Conservation (phyloP, 2,888 invertebrate genomes). For the Mythimna loreyi region DNA sequence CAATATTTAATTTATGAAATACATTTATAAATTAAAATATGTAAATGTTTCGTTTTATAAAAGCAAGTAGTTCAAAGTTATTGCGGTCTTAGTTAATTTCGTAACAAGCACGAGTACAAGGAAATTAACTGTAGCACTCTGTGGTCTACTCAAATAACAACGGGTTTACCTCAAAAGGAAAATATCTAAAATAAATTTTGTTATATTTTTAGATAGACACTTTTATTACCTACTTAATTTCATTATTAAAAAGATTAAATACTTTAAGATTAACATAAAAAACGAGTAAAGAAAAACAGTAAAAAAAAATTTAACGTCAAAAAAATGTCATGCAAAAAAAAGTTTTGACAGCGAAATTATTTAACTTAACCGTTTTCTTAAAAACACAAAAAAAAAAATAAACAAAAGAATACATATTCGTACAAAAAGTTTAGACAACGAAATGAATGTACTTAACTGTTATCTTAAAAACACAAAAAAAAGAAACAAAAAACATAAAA, state of each 20-base stretch:
- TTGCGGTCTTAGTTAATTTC: slow-evolving; percentile 45
- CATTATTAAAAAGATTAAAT: not conserved
- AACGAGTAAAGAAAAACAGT: not conserved
- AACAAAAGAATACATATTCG: not conserved
- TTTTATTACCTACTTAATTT: not conserved
- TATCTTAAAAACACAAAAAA: not conserved
- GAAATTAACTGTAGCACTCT: slow-evolving; percentile 50
- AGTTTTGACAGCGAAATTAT: not conserved
- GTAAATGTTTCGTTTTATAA: not conserved
- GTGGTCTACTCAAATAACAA: slow-evolving; percentile 63
- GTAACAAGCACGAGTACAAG: slow-evolving; percentile 42
- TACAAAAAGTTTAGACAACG: not conserved
- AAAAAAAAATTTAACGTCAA: not conserved
- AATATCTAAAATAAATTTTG: not conserved
- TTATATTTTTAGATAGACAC: not conserved
- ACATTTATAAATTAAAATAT: not conserved
- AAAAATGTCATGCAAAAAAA: too few species aligned
- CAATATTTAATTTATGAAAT: not conserved
- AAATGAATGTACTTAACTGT: not conserved
- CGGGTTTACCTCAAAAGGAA: slow-evolving; percentile 24
- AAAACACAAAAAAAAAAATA: not conserved
- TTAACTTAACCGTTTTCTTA: not conserved
- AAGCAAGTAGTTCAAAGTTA: slow-evolving; percentile 4
- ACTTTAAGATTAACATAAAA: not conserved
- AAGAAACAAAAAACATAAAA: not conserved